Conservation (phyloP, 2,888 invertebrate genomes). For the Netelia fuscicornis region DNA sequence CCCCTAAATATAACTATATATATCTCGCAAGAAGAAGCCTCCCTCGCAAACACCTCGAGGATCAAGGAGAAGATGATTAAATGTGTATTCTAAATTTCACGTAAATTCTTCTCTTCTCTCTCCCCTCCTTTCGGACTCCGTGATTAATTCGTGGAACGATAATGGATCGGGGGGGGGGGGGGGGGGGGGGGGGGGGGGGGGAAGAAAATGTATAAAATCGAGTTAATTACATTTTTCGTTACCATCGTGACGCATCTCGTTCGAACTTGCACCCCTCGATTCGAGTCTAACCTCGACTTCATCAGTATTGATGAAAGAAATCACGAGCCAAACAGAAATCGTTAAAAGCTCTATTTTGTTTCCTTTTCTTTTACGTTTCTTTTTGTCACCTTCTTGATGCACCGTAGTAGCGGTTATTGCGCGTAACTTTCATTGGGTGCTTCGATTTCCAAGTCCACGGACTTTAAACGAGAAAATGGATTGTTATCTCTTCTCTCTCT, state of each 20-base stretch:
- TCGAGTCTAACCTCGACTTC: too few relatives aligned
- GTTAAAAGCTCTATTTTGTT: background rate
- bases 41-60: conserved; percentile 11
- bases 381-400: conserved; percentile 5
- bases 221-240: too few relatives aligned
- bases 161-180: background rate
- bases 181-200: background rate
- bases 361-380: background rate
- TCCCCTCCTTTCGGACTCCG: background rate
- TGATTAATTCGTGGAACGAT: background rate
- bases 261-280: too few relatives aligned
- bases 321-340: background rate
- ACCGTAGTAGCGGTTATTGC: background rate
- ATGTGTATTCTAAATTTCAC: conserved; percentile 1
- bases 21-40: conserved; percentile 20
- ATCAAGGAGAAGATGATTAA: conserved; percentile 34
- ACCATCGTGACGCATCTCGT: too few relatives aligned
- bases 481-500: background rate
- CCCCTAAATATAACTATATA: background rate
- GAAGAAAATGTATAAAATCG: too few relatives aligned
- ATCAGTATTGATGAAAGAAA: too few relatives aligned
- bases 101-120: background rate
- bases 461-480: conserved; percentile 31
- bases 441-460: conserved; percentile 21
- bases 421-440: conserved; percentile 3